Evolutionary conservation across 23 tunicate genomes (phyloP), one percentile per base, ranked within the genome.

Genomic region (Clavelina lepadiformis): DNA sequence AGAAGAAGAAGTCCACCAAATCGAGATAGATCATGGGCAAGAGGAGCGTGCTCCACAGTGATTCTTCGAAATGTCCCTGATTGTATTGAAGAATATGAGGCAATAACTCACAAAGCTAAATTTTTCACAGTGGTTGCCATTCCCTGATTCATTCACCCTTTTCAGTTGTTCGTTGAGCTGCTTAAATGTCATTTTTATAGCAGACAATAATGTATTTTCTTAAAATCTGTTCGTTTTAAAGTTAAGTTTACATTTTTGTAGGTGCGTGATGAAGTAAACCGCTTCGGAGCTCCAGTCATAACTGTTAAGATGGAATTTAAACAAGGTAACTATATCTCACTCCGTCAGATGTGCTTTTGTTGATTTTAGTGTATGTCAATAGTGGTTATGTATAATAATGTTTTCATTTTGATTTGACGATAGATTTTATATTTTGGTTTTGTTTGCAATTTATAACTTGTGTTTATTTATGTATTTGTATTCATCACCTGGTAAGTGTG

Each of bases 251-350:
- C n/a, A n/a, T n/a, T 63, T 63, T n/a, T 45, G 65, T 65, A 83
- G 91, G 51, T 83, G 26, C 77, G 91, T 25, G 64, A 65, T 3
- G 82, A 83, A 75, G 83, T 83, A 24, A 53, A 83, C 27, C 34
- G 73, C 28, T 83, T 83, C 50, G 91, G 91, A 36, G 91, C 91
- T 5, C 82, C 91, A 3, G 30, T 75, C 38, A 26, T 75, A 70
- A 61, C 35, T 19, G 70, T 83, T 24, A 36, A 65, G 20, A 46
- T 83, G 76, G 91, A 83, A 68, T 47, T 33, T n/a, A 69, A 56
- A 22, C 76, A 70, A 83, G 91, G 91, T 83, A 52, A 29, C n/a
- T n/a, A n/a, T n/a, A n/a, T n/a, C n/a, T n/a, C n/a, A n/a, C n/a
- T n/a, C n/a, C n/a, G n/a, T n/a, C n/a, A n/a, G n/a, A n/a, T n/a